phyloP scores from a whole-genome alignment of 2,797 vertebrate genomes.

The Lagocephalus sceleratus region DNA sequence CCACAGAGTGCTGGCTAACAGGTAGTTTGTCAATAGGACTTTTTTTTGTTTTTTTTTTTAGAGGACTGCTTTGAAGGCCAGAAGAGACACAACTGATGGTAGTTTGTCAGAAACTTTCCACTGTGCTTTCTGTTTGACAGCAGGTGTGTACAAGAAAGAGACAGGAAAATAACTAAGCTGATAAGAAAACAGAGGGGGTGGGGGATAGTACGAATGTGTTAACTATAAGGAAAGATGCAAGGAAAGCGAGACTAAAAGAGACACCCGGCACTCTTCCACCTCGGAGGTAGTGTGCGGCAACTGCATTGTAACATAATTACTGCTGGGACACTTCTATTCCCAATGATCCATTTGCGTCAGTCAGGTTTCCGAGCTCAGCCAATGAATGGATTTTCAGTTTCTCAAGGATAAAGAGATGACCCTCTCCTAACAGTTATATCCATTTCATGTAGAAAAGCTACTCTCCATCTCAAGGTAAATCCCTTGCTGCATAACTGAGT shows the following conservation, averaged over 20 bases:
- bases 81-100: constrained; percentile 45
- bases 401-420: constrained; percentile 86
- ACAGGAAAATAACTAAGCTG: constrained; percentile 30
- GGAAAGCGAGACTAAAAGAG: constrained; percentile 73
- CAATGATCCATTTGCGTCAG: constrained; percentile 85
- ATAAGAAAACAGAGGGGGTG: constrained; percentile 10
- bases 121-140: constrained; percentile 40
- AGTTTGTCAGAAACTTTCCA: constrained; percentile 60
- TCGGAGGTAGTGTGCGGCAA: constrained; percentile 75
- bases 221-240: constrained; percentile 66
- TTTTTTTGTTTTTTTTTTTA: constrained; percentile 42
- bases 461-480: constrained; percentile 70
- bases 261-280: constrained; percentile 64
- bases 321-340: constrained; percentile 84
- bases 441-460: constrained; percentile 75
- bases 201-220: constrained; percentile 55
- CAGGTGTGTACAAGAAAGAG: constrained; percentile 33
- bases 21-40: constrained; percentile 27
- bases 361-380: constrained; percentile 78
- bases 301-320: constrained; percentile 84
- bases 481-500: constrained; percentile 60
- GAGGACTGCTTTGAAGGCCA: constrained; percentile 30
- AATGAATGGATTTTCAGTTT: constrained; percentile 84
- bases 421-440: constrained; percentile 79
- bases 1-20: constrained; percentile 50